Conservation (phyloP, 2,888 invertebrate species). For the Pseudococcus longispinus region DNA sequence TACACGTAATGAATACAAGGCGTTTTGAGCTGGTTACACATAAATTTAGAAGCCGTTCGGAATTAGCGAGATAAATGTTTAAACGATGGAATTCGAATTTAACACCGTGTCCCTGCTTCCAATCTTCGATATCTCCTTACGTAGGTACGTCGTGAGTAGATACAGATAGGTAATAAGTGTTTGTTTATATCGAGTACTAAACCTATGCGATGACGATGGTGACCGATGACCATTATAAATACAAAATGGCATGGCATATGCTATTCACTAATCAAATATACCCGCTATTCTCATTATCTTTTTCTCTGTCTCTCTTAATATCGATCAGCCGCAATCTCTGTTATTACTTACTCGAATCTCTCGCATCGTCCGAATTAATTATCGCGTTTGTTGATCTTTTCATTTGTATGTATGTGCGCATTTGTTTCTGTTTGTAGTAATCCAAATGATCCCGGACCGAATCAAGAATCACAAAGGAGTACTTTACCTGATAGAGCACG, state of each 20-base stretch:
- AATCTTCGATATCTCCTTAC: background rate
- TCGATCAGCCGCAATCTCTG: background rate
- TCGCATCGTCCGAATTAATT: background rate
- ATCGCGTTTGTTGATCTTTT: background rate
- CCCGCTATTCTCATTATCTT: too few relatives aligned
- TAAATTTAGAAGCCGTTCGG: conserved; percentile 40
- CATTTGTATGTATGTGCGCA: background rate
- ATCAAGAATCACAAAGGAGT: conserved; percentile 65
- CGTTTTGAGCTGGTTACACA: background rate
- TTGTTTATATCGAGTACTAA: background rate
- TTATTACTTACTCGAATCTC: background rate
- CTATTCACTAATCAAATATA: background rate
- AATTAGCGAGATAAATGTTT: conserved; percentile 44
- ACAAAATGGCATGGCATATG: too few relatives aligned
- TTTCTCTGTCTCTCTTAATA: background rate
- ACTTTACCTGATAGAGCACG: conserved; percentile 71
- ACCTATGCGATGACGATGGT: background rate
- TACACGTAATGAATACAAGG: conserved; percentile 41
- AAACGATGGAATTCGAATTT: conserved; percentile 14
- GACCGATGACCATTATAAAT: background rate
- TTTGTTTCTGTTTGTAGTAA: conserved; percentile 69
- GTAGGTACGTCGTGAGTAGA: background rate
- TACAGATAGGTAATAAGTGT: too few relatives aligned
- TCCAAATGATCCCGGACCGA: conserved; percentile 82
- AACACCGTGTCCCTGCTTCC: background rate